These are phyloP conservation scores for Doryteuthis pealeii DNA, from an alignment of 1,140 invertebrate genomes.

Conservation along the genomic window DNA sequence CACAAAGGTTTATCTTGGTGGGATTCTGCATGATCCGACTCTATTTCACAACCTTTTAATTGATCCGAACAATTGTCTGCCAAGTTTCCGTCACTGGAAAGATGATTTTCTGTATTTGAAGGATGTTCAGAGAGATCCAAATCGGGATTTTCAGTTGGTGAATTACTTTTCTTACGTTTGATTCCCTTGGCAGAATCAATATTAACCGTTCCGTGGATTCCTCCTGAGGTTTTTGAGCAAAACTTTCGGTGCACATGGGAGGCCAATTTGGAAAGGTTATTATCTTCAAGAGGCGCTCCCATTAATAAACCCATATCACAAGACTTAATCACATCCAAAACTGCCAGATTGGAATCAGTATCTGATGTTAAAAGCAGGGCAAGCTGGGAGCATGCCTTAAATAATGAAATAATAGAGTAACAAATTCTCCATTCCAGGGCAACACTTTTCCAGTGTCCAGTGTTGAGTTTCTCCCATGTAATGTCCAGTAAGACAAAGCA, in stretches of 20 bases:
- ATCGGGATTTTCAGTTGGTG: too few relatives aligned
- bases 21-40: too few relatives aligned
- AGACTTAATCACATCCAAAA: slow-evolving; percentile 67
- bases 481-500: slow-evolving; percentile 67
- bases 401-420: slow-evolving; percentile 63
- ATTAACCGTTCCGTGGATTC: not conserved
- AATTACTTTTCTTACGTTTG: too few relatives aligned
- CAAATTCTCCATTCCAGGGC: slow-evolving; percentile 60
- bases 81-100: too few relatives aligned
- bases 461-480: slow-evolving; percentile 79
- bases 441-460: slow-evolving; percentile 83
- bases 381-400: slow-evolving; percentile 55
- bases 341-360: slow-evolving; percentile 14
- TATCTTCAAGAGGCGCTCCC: slow-evolving; percentile 68
- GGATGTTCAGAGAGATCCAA: too few relatives aligned
- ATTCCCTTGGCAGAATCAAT: too few relatives aligned
- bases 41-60: too few relatives aligned
- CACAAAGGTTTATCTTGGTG: too few relatives aligned
- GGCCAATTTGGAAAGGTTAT: slow-evolving; percentile 57
- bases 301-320: slow-evolving; percentile 82
- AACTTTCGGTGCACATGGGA: slow-evolving; percentile 18
- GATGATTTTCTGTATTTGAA: too few relatives aligned
- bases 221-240: not conserved
- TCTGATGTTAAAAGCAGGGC: slow-evolving; percentile 23
- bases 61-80: too few relatives aligned